phyloP scores from a whole-genome alignment of 2,797 vertebrate species.

The Chrosomus eos region DNA sequence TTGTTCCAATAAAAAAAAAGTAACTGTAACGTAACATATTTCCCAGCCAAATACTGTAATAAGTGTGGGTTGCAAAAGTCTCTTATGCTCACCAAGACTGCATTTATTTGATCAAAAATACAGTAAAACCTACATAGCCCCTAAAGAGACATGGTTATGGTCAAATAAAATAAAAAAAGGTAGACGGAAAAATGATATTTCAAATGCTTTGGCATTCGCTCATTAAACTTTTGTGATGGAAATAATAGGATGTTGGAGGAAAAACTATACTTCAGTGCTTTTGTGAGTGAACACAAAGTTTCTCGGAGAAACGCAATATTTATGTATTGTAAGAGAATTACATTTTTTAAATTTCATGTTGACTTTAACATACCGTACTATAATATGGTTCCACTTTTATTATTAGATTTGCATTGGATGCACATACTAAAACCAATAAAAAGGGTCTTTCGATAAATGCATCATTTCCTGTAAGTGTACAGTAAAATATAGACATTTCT shows the following conservation, averaged over 20 bases:
- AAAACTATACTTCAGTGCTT: background rate
- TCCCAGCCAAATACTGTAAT: background rate
- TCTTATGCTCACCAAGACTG: background rate
- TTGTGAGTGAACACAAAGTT: background rate
- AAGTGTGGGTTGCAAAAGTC: background rate
- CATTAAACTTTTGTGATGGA: background rate
- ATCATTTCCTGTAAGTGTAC: background rate
- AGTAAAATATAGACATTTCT: constrained; percentile 19
- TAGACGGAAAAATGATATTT: background rate
- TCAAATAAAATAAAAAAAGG: background rate
- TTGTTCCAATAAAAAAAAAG: no score
- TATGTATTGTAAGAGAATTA: background rate
- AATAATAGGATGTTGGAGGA: background rate
- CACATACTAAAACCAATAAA: background rate
- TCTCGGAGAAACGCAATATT: background rate
- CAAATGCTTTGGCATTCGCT: background rate
- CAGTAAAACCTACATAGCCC: background rate
- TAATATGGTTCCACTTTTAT: background rate
- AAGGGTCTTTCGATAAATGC: constrained; percentile 6
- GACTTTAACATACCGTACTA: background rate
- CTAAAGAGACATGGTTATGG: background rate
- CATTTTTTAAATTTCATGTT: constrained; percentile 6
- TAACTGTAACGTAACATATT: background rate
- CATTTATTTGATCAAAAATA: constrained; percentile 6
- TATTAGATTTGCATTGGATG: background rate